Conservation (phyloP, 2,888 invertebrate species). For the Hoplodrina blanda region DNA sequence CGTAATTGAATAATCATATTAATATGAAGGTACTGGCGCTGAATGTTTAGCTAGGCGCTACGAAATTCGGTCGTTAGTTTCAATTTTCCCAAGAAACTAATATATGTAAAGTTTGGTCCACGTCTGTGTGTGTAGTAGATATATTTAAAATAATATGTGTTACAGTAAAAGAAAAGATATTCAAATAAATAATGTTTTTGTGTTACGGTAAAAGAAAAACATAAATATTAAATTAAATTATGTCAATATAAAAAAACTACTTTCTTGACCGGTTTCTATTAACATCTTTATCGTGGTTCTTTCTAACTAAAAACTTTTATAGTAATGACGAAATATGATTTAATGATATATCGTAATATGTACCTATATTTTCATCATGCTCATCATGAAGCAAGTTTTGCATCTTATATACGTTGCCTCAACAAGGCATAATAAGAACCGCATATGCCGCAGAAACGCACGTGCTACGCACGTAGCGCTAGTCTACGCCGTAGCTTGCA, state of each 20-base stretch:
- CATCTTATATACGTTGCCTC: not conserved
- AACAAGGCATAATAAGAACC: slow-evolving; percentile 11
- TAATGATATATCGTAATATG: not conserved
- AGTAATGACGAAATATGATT: not conserved
- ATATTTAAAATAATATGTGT: too few relatives aligned
- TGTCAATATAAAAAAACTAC: too few relatives aligned
- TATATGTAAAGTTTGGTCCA: too few relatives aligned
- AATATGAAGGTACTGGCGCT: not conserved
- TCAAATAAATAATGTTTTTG: too few relatives aligned
- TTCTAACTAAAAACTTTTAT: not conserved
- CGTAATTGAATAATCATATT: slow-evolving; percentile 22
- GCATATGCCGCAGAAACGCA: not conserved
- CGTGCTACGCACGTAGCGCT: slow-evolving; percentile 25
- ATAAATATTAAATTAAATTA: too few relatives aligned
- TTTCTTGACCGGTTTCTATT: too few relatives aligned
- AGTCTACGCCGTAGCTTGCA: slow-evolving; percentile 3
- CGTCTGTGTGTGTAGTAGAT: too few relatives aligned
- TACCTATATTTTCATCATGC: not conserved
- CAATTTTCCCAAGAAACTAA: not conserved
- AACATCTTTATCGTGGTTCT: too few relatives aligned
- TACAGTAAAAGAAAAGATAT: too few relatives aligned
- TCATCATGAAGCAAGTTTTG: not conserved
- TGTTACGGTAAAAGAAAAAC: too few relatives aligned
- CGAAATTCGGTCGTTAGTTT: not conserved
- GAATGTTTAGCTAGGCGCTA: slow-evolving; percentile 5